phyloP scores from a whole-genome alignment of 2,113 vertebrate genomes.

The Oophaga pumilio region DNA sequence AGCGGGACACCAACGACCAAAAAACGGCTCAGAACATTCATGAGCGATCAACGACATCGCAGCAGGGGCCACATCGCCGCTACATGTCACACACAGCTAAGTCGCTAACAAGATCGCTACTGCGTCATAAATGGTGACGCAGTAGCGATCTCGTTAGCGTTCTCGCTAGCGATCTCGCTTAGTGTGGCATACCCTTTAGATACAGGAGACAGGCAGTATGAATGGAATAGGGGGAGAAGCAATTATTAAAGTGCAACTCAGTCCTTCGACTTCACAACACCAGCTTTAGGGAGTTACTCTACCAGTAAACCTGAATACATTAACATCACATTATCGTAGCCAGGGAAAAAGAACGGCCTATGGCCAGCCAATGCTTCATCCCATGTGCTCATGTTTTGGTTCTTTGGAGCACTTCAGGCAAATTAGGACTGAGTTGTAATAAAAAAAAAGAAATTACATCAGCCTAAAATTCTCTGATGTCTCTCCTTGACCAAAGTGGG shows the following conservation, averaged over 20 bases:
- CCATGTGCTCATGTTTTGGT: not conserved
- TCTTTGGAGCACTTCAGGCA: not conserved
- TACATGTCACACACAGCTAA: too few species aligned
- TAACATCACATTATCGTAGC: not conserved
- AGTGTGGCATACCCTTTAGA: too few species aligned
- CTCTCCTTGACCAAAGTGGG: conserved; percentile 8
- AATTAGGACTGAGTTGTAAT: conserved; percentile 32
- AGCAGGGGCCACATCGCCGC: too few species aligned
- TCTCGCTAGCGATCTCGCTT: too few species aligned
- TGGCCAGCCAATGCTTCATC: not conserved
- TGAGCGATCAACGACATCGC: too few species aligned
- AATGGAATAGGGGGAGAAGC: too few species aligned
- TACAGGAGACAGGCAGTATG: too few species aligned
- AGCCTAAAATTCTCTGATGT: not conserved
- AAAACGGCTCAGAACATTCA: too few species aligned
- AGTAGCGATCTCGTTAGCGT: too few species aligned
- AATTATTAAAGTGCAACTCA: not conserved
- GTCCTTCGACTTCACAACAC: not conserved
- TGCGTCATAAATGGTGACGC: too few species aligned
- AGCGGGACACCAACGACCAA: too few species aligned
- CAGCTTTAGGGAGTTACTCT: not conserved
- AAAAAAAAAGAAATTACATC: conserved; percentile 37
- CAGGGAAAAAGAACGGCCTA: not conserved
- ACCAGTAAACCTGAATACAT: not conserved
- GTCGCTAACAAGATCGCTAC: too few species aligned